phyloP scores from a whole-genome alignment of 2,113 vertebrate species.

The Carassius carassius region DNA sequence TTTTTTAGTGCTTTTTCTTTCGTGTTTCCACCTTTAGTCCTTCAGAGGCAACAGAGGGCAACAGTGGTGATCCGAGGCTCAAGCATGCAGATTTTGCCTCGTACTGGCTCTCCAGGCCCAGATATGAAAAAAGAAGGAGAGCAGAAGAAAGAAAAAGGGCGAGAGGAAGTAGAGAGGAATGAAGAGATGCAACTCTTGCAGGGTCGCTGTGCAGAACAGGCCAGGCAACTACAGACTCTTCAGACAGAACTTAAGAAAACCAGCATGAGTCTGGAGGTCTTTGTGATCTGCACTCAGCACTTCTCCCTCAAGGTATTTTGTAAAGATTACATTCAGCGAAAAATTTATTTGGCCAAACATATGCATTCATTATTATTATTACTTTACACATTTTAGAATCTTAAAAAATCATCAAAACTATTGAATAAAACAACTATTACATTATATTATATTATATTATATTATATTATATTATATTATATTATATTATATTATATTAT shows the following conservation, averaged over 20 bases:
- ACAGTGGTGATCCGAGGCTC: constrained; percentile 60
- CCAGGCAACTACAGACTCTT: constrained; percentile 74
- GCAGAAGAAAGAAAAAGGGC: constrained; percentile 66
- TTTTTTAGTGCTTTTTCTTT: constrained; percentile 17
- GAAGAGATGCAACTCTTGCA: constrained; percentile 82
- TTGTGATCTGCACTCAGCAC: constrained; percentile 88
- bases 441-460: neutral
- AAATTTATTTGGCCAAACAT: too few species aligned
- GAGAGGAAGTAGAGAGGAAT: constrained; percentile 58
- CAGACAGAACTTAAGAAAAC: constrained; percentile 81
- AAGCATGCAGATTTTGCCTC: constrained; percentile 17
- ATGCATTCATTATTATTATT: neutral
- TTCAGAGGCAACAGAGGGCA: constrained; percentile 63
- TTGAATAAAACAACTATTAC: neutral
- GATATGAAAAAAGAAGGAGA: constrained; percentile 72
- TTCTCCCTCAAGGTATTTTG: constrained; percentile 87
- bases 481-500: neutral
- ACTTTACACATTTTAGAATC: neutral
- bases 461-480: neutral
- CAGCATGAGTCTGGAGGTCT: constrained; percentile 81
- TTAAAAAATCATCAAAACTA: neutral
- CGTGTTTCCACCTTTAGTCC: constrained; percentile 58
- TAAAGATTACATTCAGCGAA: neutral
- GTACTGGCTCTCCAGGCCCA: constrained; percentile 56
- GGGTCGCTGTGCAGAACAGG: constrained; percentile 83